Percentiles rank a stretch among this genome's conserved stretches.
These are phyloP conservation scores for Campylomormyrus tamandua DNA, from an alignment of 2,113 vertebrate species.

Conservation along the genomic window DNA sequence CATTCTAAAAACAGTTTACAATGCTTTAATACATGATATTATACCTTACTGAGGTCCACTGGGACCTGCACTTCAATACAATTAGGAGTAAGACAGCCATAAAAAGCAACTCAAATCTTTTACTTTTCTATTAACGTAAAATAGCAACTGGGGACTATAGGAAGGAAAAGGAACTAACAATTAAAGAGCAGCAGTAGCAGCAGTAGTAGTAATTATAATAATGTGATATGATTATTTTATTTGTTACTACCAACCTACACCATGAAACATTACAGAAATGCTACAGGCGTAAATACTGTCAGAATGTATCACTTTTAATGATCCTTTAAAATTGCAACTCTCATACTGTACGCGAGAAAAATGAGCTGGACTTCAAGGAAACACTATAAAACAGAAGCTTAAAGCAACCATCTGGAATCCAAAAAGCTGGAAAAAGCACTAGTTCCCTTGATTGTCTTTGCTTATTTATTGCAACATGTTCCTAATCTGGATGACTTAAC, in stretches of 20 bases:
- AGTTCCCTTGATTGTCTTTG: background rate
- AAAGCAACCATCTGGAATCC: background rate
- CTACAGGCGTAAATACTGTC: background rate
- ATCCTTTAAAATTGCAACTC: background rate
- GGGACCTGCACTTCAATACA: background rate
- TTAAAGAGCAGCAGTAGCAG: background rate
- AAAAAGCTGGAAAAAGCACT: background rate
- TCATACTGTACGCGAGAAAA: background rate
- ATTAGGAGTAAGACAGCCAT: background rate
- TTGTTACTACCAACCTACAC: background rate
- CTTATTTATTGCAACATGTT: background rate
- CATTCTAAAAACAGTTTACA: background rate
- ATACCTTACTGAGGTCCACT: background rate
- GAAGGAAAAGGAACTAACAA: background rate
- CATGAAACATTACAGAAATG: background rate
- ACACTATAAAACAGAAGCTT: background rate
- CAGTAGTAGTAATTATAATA: background rate
- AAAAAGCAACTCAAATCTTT: background rate
- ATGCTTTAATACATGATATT: background rate
- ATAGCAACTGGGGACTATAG: background rate
- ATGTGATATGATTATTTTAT: background rate
- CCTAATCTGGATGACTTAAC: background rate
- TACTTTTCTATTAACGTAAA: background rate
- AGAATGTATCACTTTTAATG: background rate
- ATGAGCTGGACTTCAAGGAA: background rate